Evolutionary conservation across 2,888 invertebrate genomes (phyloP), one percentile per base, ranked within the genome.

Genomic region (Drepanosiphum platanoidis): DNA sequence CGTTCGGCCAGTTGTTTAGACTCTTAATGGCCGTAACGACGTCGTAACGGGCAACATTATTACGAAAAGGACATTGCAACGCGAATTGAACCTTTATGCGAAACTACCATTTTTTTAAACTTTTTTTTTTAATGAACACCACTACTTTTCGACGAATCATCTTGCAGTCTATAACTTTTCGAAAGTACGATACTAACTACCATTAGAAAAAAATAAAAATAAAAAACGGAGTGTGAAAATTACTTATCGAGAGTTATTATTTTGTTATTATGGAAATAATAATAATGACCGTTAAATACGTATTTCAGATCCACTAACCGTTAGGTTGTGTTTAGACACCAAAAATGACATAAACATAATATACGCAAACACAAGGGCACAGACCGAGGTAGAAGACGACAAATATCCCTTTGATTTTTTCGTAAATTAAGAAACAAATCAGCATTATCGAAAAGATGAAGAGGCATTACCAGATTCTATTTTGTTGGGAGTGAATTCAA

Each of bases 1-100:
- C 80, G 39, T 58, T 70, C 39, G 36, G 68, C 34, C 15, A 68
- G 78, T 70, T 11, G 52, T 80, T 75, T 34, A 4, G 80, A 52
- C 32, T 58, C 36, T 36, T 71, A 81, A 71, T 71, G 71, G 58
- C 80, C 70, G 18, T 80, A 80, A 80, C 68, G 80, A 70, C 70
- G 27, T 81, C 58, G 80, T 81, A 81, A 81, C 36, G 58, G 58
- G 18, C n/a, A 58, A 80, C 70, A 68, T 52, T 80, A 80, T 80
- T 81, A 58, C 80, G 30, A 81, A 71, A 36, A 68, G 66, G 68
- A 46, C 42, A 66, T 42, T 42, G 52, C 27, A 36, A 30, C 13
- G 61, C 46, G 42, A 66, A 52, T n/a, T 68, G 46, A 36, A 58
- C 70, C 30, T 81, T 71, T 81, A 61, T 61, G 71, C 58, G 81